phyloP scores from a whole-genome alignment of 2,888 invertebrate species.

The Hypercompe scribonia region DNA sequence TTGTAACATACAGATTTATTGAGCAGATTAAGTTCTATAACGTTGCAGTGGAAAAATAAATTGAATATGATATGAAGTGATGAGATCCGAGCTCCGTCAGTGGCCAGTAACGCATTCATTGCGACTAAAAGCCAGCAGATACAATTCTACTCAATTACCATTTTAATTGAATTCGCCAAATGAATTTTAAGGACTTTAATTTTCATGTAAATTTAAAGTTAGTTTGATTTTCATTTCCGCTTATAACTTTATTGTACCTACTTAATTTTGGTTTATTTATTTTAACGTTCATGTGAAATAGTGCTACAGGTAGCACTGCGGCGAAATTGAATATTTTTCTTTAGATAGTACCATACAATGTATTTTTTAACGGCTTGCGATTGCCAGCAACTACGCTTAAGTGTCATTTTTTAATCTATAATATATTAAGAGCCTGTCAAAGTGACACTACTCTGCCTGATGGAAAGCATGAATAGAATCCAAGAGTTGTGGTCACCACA shows the following conservation, averaged over 20 bases:
- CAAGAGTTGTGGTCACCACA: no score
- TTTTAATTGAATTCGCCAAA: conserved; percentile 69
- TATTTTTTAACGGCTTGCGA: no score
- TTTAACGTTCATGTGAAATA: conserved; percentile 27
- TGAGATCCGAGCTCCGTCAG: conserved; percentile 1
- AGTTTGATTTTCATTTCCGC: conserved; percentile 50
- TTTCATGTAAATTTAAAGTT: conserved; percentile 22
- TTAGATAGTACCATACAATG: no score
- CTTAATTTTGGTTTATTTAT: conserved; percentile 29
- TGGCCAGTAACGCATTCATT: conserved; percentile 44
- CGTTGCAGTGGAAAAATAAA: conserved; percentile 54
- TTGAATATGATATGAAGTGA: conserved; percentile 54
- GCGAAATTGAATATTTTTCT: neutral
- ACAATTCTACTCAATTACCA: conserved; percentile 64
- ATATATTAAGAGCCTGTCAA: no score
- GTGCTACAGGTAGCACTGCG: neutral
- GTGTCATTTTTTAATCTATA: no score
- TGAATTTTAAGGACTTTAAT: conserved; percentile 44
- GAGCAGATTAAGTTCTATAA: conserved; percentile 13
- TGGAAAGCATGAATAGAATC: no score
- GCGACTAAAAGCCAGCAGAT: conserved; percentile 50
- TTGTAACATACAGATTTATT: neutral
- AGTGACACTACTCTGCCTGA: no score
- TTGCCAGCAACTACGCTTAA: no score
- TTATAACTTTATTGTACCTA: conserved; percentile 28